Evolutionary conservation across 2,113 vertebrate genomes (phyloP), one percentile per base, ranked within the genome.

Genomic region (Callionymus lyra): DNA sequence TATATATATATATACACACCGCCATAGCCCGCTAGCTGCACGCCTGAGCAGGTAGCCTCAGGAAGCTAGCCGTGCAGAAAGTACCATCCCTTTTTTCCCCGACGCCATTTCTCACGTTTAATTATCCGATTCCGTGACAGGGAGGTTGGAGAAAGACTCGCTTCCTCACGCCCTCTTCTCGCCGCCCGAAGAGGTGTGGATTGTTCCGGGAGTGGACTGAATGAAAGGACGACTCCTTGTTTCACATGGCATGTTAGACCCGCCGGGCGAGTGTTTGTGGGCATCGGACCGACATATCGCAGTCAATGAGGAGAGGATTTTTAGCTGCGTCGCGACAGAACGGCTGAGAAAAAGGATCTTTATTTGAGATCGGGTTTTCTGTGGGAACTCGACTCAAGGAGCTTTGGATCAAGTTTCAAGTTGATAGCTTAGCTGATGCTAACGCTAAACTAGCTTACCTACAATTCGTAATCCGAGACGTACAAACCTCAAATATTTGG

Each of bases 41-140:
- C 80, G 50, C 77, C 80, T 32, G 38, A 89, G 84, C 82, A 82
- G 85, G 74, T 69, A 77, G 74, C 74, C 82, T 88, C 87, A 86
- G 80, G 87, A 84, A 89, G 79, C 73, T 82, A 86, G 57, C 85
- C 80, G 86, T 88, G 90, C 90, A 89, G 88, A 93, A 90, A 92
- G 79, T 52, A 47, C 39, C 79, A 63, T 47, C 70, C 80, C 80
- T 84, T 79, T 72, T 76, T 79, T 75, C 81, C 78, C 70, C 52
- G 50, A 63, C 21, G 74, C 76, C 62, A 74, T 83, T 90, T 89
- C 90, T 90, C 89, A 89, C 90, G 90, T 95, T 92, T 92, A 90
- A 93, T 94, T 90, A 92, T 90, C 87, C 88, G 85, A 82, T 87
- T 84, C 86, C 57, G 73, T 65, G 72, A 83, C 84, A 86, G 85